phyloP scores from a whole-genome alignment of 2,113 vertebrate genomes.

The Pachyramphus minor region DNA sequence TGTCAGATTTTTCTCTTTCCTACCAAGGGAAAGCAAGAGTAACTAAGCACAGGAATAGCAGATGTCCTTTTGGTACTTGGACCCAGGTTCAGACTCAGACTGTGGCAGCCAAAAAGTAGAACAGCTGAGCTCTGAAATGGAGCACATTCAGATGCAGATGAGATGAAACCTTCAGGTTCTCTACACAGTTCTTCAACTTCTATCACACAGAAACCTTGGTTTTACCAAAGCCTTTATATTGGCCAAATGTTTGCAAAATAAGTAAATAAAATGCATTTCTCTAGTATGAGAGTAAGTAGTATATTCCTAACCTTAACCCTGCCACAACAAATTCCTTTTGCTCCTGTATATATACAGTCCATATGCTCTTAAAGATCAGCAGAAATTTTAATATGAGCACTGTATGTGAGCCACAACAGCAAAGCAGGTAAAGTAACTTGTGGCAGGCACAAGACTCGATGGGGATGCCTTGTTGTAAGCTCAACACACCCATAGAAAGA shows the following conservation, averaged over 20 bases:
- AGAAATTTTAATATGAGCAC: not conserved
- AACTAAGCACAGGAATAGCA: not conserved
- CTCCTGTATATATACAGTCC: not conserved
- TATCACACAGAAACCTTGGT: not conserved
- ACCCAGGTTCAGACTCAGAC: not conserved
- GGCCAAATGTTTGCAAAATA: not conserved
- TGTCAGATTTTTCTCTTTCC: conserved; percentile 1
- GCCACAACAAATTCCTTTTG: not conserved
- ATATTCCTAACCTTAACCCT: not conserved
- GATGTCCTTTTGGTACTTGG: not conserved
- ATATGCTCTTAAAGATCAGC: not conserved
- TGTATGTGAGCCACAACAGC: not conserved
- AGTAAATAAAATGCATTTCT: not conserved
- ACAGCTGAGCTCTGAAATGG: conserved; percentile 2
- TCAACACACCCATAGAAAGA: not conserved
- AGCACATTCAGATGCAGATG: not conserved
- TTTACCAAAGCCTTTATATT: not conserved
- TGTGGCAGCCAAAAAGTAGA: not conserved
- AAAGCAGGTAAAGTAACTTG: not conserved
- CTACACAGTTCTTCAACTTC: not conserved
- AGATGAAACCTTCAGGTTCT: not conserved
- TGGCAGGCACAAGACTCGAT: not conserved
- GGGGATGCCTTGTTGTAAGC: not conserved
- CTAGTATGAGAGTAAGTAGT: not conserved
- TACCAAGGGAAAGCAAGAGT: not conserved